Base-by-base conservation (phyloP, 2,113 vertebrate species). In the Meriones unguiculatus region DNA sequence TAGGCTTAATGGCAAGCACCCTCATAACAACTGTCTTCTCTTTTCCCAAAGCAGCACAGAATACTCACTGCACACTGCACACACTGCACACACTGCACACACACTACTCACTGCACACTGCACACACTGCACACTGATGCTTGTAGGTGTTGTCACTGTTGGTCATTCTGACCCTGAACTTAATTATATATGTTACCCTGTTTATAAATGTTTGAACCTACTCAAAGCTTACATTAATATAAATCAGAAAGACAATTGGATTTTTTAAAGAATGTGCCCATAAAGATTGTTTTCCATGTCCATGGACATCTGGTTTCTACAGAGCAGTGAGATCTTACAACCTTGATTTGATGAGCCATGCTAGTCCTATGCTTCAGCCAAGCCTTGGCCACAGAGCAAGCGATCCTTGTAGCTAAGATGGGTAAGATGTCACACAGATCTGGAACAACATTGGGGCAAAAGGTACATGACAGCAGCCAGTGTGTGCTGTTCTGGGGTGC, bases 381-480 rank as follows among this genome's bases (percentile, higher is more conserved):
- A 1, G 30, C 65, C 75, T 65, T 75, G 18, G 32, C 78, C 20
- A 2, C 8, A 8, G 20, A 25, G 13, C 75, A 54, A 28, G 38
- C 28, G 15, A 24, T 35, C 50, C 50, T 41, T n/a, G 15, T 46
- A n/a, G 18, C 69, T 77, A 13, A 87, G n/a, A 5, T 1, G 15
- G 82, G 10, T 59, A 24, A 76, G 72, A 12, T 13, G 35, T 76
- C 5, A 7, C 46, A 69, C 25, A 15, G 54, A 15, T 28, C 54
- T 32, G 30, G 12, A 69, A 5, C 20, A 14, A 14, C 3, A 5
- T 0, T 11, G 2, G 1, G 28, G n/a, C n/a, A 41, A 22, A 12
- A 12, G 2, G 2, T 5, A 0, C 22, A 52, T 52, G 73, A 67
- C 22, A 28, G 28, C 41, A 17, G 6, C 72, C 13, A 13, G 0